These are phyloP conservation scores for Phoxinus dragarum DNA, from an alignment of 2,797 vertebrate species.

Conservation along the genomic window DNA sequence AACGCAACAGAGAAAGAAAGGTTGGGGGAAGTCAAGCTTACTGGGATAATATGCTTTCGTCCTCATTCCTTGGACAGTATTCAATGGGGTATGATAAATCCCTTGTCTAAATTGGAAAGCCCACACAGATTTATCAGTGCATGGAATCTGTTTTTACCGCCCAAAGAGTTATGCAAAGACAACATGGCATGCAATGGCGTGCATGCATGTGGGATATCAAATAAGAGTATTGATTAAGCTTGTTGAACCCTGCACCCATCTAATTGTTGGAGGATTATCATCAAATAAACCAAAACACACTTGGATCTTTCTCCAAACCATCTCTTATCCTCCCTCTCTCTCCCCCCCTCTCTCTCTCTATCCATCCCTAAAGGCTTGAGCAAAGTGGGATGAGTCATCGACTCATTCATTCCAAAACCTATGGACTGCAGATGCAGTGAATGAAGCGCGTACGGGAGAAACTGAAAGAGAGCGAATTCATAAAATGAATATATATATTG, in stretches of 20 bases:
- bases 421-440: conserved; percentile 71
- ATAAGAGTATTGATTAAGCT: neutral
- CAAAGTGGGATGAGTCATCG: conserved; percentile 73
- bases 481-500: conserved; percentile 10
- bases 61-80: conserved; percentile 46
- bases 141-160: neutral
- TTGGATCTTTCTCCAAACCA: conserved; percentile 32
- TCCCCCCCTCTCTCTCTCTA: neutral
- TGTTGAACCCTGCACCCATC: conserved; percentile 15
- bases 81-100: conserved; percentile 45
- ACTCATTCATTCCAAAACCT: conserved; percentile 71
- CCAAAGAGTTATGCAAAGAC: conserved; percentile 41
- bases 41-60: conserved; percentile 33
- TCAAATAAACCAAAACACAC: conserved; percentile 45
- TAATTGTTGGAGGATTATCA: conserved; percentile 30
- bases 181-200: neutral
- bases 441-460: conserved; percentile 63
- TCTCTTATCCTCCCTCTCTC: conserved; percentile 33
- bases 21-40: neutral
- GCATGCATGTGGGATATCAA: neutral
- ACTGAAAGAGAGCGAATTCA: conserved; percentile 36
- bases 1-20: neutral
- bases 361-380: conserved; percentile 57
- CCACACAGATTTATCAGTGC: conserved; percentile 41
- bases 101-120: conserved; percentile 44